These are phyloP conservation scores for Larimichthys polyactis DNA, from an alignment of 2,113 vertebrate species.

Conservation along the genomic window DNA sequence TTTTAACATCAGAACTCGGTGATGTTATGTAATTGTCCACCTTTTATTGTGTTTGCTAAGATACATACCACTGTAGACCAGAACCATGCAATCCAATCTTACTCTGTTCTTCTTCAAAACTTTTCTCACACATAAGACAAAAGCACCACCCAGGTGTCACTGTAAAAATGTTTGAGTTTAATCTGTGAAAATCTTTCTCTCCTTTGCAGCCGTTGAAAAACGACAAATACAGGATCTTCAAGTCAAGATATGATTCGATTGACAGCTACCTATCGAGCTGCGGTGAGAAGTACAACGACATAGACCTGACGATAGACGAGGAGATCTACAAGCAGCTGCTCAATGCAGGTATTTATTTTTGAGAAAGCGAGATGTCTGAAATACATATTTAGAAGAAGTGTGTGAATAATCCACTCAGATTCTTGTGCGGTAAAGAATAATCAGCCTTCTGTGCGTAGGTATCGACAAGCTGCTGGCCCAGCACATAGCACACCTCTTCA, in stretches of 20 bases:
- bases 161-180: background rate
- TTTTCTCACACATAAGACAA: too few relatives aligned
- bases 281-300: conserved; percentile 98
- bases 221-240: conserved; percentile 94
- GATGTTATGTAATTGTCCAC: too few relatives aligned
- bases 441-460: conserved; percentile 82
- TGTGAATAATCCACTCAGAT: background rate
- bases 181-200: conserved; percentile 25
- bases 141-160: too few relatives aligned
- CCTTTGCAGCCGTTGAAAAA: conserved; percentile 93
- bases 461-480: conserved; percentile 97
- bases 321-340: conserved; percentile 93
- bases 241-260: conserved; percentile 98
- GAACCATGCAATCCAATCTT: background rate
- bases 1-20: too few relatives aligned
- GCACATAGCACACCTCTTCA: conserved; percentile 98
- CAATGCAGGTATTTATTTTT: conserved; percentile 86
- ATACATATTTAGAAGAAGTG: background rate
- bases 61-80: background rate
- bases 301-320: conserved; percentile 95
- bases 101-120: background rate
- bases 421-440: background rate
- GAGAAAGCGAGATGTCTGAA: background rate
- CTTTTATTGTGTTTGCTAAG: background rate
- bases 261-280: conserved; percentile 98